Evolutionary conservation across 2,888 invertebrate species (phyloP).

Genomic region (Dichetophora obliterata): DNA sequence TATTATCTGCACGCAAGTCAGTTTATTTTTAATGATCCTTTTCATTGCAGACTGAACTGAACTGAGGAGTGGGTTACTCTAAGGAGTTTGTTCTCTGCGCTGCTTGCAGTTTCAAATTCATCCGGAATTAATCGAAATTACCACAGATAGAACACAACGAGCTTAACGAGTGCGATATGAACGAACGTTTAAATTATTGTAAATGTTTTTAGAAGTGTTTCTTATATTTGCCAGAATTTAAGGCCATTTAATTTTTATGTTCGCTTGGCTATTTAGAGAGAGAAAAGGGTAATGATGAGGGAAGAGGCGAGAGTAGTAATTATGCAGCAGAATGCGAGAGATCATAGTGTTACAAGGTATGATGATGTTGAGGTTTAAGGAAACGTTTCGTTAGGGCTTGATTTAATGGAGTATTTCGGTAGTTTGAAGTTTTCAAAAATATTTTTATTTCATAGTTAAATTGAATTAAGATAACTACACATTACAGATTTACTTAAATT

Average conservation of each 20-base stretch:
- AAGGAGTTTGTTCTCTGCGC: not conserved
- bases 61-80: slow-evolving; percentile 38
- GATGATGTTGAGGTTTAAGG: too few relatives aligned
- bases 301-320: too few relatives aligned
- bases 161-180: slow-evolving; percentile 22
- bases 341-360: too few relatives aligned
- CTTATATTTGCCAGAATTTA: slow-evolving; percentile 45
- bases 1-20: slow-evolving; percentile 66
- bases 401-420: too few relatives aligned
- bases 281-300: too few relatives aligned
- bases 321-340: too few relatives aligned
- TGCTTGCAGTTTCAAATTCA: slow-evolving; percentile 41
- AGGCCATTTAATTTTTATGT: slow-evolving; percentile 43
- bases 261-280: slow-evolving; percentile 32
- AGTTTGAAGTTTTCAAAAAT: too few relatives aligned
- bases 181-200: slow-evolving; percentile 44
- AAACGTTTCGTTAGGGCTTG: too few relatives aligned
- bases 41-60: slow-evolving; percentile 52
- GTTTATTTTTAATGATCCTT: slow-evolving; percentile 65
- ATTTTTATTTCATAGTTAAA: too few relatives aligned
- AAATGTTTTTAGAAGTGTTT: slow-evolving; percentile 39
- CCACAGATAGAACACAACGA: slow-evolving; percentile 32
- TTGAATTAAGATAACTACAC: too few relatives aligned
- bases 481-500: too few relatives aligned
- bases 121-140: slow-evolving; percentile 49